These are phyloP conservation scores for Siniperca obscura DNA, from an alignment of 2,797 vertebrate species.

Conservation along the genomic window DNA sequence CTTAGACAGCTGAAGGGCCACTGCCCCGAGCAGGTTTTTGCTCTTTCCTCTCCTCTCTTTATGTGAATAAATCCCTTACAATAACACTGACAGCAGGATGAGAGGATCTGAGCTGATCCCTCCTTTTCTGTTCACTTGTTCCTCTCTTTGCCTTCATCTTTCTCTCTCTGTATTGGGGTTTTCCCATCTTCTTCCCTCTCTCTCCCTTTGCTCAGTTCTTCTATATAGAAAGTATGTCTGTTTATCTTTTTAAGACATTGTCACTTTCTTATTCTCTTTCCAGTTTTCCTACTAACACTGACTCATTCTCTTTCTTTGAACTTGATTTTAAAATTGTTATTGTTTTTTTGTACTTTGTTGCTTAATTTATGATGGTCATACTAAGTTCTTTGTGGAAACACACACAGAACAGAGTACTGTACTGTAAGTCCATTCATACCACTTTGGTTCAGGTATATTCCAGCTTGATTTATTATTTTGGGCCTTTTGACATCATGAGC, in stretches of 20 bases:
- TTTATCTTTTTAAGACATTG: neutral
- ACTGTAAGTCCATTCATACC: too few relatives aligned
- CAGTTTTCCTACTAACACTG: neutral
- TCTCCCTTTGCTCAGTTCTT: neutral
- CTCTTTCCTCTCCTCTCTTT: constrained; percentile 15
- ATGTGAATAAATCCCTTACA: constrained; percentile 48
- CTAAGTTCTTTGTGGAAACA: neutral
- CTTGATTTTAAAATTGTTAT: too few relatives aligned
- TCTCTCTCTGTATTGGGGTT: neutral
- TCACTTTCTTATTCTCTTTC: neutral
- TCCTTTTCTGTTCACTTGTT: constrained; percentile 30
- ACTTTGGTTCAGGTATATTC: neutral
- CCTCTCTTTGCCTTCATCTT: neutral
- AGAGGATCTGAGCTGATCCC: constrained; percentile 29
- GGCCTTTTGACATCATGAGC: neutral
- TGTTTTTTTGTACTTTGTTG: neutral
- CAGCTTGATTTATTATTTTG: neutral
- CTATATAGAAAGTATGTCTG: neutral
- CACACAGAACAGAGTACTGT: neutral
- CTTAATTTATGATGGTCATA: neutral
- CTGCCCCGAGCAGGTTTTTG: constrained; percentile 12
- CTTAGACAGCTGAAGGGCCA: constrained; percentile 41
- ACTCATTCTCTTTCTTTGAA: neutral
- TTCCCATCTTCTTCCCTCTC: neutral
- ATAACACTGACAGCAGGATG: constrained; percentile 41